Conservation (phyloP, 64 coral and sea anemone species). For the Anthopleura sola region DNA sequence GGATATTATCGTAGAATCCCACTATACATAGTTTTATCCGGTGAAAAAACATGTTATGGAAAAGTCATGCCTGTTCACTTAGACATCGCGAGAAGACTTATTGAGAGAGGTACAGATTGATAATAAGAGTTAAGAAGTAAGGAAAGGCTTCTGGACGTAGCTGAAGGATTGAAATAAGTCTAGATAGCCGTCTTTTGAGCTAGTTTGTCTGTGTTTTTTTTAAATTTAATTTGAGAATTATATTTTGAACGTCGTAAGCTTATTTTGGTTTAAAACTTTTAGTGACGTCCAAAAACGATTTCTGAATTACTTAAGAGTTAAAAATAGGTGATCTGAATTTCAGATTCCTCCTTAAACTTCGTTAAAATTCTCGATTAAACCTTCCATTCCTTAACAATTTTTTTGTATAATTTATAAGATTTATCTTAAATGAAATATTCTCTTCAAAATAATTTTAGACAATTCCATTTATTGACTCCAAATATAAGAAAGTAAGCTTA, state of each 20-base stretch:
- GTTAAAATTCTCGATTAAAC: background rate
- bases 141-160: background rate
- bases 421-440: background rate
- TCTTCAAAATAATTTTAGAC: too few relatives aligned
- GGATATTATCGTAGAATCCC: slow-evolving; percentile 83
- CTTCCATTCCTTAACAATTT: too few relatives aligned
- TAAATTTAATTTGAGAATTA: background rate
- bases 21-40: slow-evolving; percentile 80
- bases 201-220: background rate
- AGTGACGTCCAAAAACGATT: background rate
- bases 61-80: slow-evolving; percentile 76
- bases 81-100: slow-evolving; percentile 65
- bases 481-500: too few relatives aligned
- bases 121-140: background rate
- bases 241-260: too few relatives aligned
- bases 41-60: slow-evolving; percentile 57
- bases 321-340: too few relatives aligned
- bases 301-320: background rate
- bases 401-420: background rate
- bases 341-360: background rate
- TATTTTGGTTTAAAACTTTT: background rate
- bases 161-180: background rate
- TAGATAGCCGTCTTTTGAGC: background rate
- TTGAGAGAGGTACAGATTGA: slow-evolving; percentile 65
- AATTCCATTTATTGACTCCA: background rate